Conservation (phyloP, 2,888 invertebrate genomes). For the Rhogogaster chlorosoma region DNA sequence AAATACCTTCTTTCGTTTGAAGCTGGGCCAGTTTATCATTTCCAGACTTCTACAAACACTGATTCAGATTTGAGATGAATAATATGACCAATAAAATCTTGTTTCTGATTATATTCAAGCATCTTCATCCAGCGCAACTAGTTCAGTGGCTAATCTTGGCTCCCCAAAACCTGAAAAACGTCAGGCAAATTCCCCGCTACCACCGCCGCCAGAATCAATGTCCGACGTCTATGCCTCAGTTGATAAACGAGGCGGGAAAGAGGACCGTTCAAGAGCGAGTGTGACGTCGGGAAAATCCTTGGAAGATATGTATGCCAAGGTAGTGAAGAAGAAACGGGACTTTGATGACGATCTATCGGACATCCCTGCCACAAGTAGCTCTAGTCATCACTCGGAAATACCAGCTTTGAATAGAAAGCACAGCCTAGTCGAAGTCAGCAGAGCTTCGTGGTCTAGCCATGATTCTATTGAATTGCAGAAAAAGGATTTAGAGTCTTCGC, state of each 20-base stretch:
- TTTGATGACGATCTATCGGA: slow-evolving; percentile 74
- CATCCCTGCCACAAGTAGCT: slow-evolving; percentile 72
- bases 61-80: background rate
- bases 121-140: slow-evolving; percentile 86
- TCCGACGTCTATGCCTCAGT: slow-evolving; percentile 76
- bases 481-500: slow-evolving; percentile 63
- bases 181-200: slow-evolving; percentile 93
- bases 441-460: slow-evolving; percentile 74
- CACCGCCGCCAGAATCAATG: slow-evolving; percentile 84
- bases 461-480: slow-evolving; percentile 71
- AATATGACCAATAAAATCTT: background rate
- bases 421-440: slow-evolving; percentile 70
- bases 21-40: background rate
- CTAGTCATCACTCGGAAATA: slow-evolving; percentile 52
- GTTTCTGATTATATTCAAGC: slow-evolving; percentile 76
- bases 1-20: background rate
- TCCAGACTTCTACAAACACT: background rate
- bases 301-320: slow-evolving; percentile 96
- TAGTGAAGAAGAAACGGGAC: slow-evolving; percentile 83
- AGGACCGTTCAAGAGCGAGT: slow-evolving; percentile 66
- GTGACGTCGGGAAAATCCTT: slow-evolving; percentile 80
- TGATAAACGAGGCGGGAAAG: slow-evolving; percentile 70
- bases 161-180: slow-evolving; percentile 95
- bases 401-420: slow-evolving; percentile 67
- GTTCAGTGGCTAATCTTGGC: slow-evolving; percentile 87